Evolutionary conservation across 2,797 vertebrate genomes (phyloP), one percentile per base, ranked within the genome.

Genomic region (Hydrophis major): DNA sequence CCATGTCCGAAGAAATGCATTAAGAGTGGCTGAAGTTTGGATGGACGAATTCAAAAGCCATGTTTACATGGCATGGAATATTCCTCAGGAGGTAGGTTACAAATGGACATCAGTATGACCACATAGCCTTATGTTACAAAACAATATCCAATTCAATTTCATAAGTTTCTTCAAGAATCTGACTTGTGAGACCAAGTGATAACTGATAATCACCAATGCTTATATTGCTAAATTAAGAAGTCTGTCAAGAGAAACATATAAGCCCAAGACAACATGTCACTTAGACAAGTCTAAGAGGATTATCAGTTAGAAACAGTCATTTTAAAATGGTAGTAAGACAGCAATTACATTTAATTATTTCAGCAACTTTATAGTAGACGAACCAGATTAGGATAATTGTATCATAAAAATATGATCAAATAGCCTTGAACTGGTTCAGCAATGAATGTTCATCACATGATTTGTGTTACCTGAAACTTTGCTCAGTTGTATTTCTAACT

Each of bases 41-140:
- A 99, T 99, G 99, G 99, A 99, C 55, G 99, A 99, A 96, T 99
- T 99, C 94, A 99, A 99, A 97, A 99, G 98, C 93, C 99, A 99
- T 0, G 99, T 99, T 86, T 99, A 99, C 93, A 99, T 99, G 99
- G 99, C 99, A 0, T 99, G 99, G 99, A 99, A 99, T 96, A 98
- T 99, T 92, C 99, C 99, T 1, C 98, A 98, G 94, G 99, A 99
- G 99, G 99, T 99, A 95, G 97, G 98, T 91, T 90, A 87, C 32
- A 28, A 32, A 93, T 69, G 2, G 57, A 4, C 0, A 0, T 0
- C 0, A 14, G 16, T 69, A 55, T 56, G 47, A 16, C 56, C 83
- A 87, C 28, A n/a, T 27, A 90, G 6, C 42, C 4, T 60, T 50
- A 55, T 47, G 2, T 7, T 42, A 88, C 47, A 32, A 90, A 28